Conservation (phyloP, 2,797 vertebrate genomes). For the Periparus ater region DNA sequence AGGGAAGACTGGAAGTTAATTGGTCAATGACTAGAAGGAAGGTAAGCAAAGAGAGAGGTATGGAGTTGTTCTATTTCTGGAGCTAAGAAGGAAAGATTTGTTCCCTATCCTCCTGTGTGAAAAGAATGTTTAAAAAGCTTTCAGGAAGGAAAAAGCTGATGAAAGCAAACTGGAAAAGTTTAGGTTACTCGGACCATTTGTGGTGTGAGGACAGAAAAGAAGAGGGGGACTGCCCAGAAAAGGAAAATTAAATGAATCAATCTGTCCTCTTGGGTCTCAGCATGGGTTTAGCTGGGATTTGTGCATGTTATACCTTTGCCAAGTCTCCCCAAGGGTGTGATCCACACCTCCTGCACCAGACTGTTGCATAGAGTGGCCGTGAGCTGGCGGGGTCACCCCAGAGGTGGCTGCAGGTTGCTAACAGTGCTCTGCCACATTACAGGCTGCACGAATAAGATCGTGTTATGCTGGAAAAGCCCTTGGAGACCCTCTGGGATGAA, state of each 20-base stretch:
- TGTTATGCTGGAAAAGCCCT: conserved; percentile 9
- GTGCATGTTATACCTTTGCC: neutral
- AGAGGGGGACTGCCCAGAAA: neutral
- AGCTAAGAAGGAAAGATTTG: neutral
- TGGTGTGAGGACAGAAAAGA: neutral
- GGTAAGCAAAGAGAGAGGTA: neutral
- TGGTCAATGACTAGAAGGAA: neutral
- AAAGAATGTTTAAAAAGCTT: conserved; percentile 9
- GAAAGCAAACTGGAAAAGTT: conserved; percentile 13
- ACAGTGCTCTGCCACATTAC: conserved; percentile 27
- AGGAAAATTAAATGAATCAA: neutral
- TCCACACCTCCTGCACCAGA: neutral
- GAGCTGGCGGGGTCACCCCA: neutral
- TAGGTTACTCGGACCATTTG: neutral
- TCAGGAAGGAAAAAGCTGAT: neutral
- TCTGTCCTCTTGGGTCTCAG: neutral
- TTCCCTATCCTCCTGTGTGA: neutral
- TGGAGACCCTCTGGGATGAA: conserved; percentile 9
- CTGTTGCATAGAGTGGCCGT: neutral
- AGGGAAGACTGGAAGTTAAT: neutral
- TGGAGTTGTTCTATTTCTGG: neutral
- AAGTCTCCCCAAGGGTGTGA: neutral
- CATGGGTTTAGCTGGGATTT: neutral
- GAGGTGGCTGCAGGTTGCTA: neutral
- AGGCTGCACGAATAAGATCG: neutral